A percentile compares a stretch with the other conserved stretches of the same genome.
These are phyloP conservation scores for Pammene fasciana DNA, from an alignment of 2,888 invertebrate genomes.

Conservation along the genomic window DNA sequence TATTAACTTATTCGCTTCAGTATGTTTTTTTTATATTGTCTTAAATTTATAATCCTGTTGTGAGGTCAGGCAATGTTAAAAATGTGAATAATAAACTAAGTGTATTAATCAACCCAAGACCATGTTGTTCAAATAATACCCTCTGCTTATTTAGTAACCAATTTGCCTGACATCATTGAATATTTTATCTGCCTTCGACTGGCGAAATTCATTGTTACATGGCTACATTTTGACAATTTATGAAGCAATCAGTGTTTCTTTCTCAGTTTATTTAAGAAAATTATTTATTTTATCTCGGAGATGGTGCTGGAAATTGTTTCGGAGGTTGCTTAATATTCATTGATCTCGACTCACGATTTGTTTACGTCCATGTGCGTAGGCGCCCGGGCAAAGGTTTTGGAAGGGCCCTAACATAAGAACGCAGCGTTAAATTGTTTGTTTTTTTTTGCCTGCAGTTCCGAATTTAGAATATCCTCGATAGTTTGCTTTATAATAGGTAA, in stretches of 20 bases:
- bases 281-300: conserved; percentile 73
- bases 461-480: conserved; percentile 8
- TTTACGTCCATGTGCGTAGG: conserved; percentile 70
- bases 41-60: background rate
- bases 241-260: conserved; percentile 77
- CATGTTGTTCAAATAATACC: conserved; percentile 32
- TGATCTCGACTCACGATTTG: conserved; percentile 76
- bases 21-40: background rate
- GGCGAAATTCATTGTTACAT: conserved; percentile 64
- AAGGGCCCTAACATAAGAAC: conserved; percentile 44
- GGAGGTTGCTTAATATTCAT: conserved; percentile 79
- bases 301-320: conserved; percentile 73
- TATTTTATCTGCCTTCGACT: conserved; percentile 59
- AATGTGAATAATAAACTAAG: background rate
- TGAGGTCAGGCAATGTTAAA: background rate
- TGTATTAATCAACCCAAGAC: conserved; percentile 15
- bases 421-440: background rate
- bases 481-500: conserved; percentile 11
- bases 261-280: conserved; percentile 70
- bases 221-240: conserved; percentile 75
- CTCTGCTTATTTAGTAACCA: conserved; percentile 64
- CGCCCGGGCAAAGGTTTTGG: conserved; percentile 64
- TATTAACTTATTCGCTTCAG: background rate
- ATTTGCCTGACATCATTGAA: conserved; percentile 70
- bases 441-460: conserved; percentile 1